A percentile compares a stretch with the other conserved stretches of the same genome.
Evolutionary conservation across 1,140 invertebrate species (phyloP).

Genomic region (Leptinotarsa defecta): DNA sequence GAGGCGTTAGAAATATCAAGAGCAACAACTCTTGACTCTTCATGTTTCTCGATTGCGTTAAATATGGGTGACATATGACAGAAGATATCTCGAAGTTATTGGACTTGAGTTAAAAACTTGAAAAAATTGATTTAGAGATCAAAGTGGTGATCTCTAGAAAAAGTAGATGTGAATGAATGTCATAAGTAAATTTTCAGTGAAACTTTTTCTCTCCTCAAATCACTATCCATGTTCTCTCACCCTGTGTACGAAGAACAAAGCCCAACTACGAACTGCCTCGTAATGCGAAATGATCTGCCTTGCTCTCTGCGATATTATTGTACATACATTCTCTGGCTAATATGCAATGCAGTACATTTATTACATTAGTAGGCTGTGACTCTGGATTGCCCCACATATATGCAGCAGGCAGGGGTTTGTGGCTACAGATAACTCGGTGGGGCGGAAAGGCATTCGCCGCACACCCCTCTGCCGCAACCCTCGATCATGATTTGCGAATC

Average conservation of each 20-base stretch:
- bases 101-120: no score
- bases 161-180: no score
- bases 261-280: constrained; percentile 15
- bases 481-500: constrained; percentile 25
- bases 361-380: constrained; percentile 42
- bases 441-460: constrained; percentile 3
- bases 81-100: no score
- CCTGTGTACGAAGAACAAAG: background rate
- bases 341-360: constrained; percentile 47
- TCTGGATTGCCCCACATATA: constrained; percentile 37
- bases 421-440: constrained; percentile 41
- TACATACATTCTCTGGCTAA: constrained; percentile 39
- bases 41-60: no score
- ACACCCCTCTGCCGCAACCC: background rate
- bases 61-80: no score
- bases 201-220: no score
- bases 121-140: no score
- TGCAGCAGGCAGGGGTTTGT: constrained; percentile 30
- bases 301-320: constrained; percentile 38
- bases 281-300: background rate
- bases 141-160: no score
- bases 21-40: no score
- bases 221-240: no score
- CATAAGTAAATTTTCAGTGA: no score
- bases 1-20: no score